A percentile compares a stretch with the other conserved stretches of the same genome.
Conservation (phyloP, 2,888 invertebrate genomes). For the Aethes cnicana region DNA sequence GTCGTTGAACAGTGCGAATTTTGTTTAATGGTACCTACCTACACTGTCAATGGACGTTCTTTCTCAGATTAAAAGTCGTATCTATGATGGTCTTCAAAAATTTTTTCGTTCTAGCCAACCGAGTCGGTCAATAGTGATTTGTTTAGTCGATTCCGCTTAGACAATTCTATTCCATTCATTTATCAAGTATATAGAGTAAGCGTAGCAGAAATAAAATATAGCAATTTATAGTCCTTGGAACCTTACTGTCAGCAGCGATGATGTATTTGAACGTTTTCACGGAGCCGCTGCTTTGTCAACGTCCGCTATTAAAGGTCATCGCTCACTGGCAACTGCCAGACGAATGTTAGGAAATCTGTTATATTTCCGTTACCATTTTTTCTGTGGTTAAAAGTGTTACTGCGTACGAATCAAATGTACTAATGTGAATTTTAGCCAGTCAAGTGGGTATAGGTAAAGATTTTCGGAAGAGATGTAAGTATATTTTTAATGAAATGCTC, state of each 20-base stretch:
- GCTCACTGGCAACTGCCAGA: slow-evolving; percentile 53
- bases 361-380: slow-evolving; percentile 10
- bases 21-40: no score
- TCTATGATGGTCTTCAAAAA: background rate
- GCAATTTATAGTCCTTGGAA: slow-evolving; percentile 73
- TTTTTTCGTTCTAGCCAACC: background rate
- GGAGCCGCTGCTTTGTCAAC: slow-evolving; percentile 78
- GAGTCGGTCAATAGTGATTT: background rate
- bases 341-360: slow-evolving; percentile 20
- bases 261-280: slow-evolving; percentile 82
- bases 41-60: no score
- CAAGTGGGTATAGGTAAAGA: no score
- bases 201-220: slow-evolving; percentile 78
- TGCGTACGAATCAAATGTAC: no score
- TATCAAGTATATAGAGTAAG: slow-evolving; percentile 72
- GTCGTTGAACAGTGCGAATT: no score
- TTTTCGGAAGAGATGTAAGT: no score
- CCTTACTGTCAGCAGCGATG: slow-evolving; percentile 72
- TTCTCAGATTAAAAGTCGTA: no score
- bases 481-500: no score
- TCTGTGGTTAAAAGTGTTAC: background rate
- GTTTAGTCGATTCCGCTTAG: background rate
- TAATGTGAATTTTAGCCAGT: no score
- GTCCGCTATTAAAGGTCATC: slow-evolving; percentile 76
- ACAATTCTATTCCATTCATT: slow-evolving; percentile 56